Evolutionary conservation across 1,140 invertebrate genomes (phyloP).

Genomic region (Oreohelix idahoensis): DNA sequence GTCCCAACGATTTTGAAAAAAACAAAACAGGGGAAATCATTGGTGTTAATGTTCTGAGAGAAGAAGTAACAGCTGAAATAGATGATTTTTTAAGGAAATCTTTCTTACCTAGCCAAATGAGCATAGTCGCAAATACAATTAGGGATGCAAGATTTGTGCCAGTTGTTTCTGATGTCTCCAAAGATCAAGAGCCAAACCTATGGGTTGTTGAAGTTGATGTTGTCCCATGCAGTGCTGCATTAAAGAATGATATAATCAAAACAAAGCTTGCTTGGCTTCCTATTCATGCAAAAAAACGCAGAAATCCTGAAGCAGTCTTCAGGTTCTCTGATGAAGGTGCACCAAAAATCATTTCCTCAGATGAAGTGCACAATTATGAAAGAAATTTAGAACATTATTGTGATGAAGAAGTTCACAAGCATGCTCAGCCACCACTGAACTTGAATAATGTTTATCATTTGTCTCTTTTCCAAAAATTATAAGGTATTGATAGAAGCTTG

Average conservation of each 20-base stretch:
- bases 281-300: too few species aligned
- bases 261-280: background rate
- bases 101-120: constrained; percentile 33
- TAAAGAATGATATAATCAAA: constrained; percentile 31
- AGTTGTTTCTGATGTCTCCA: constrained; percentile 17
- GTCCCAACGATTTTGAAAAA: background rate
- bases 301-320: constrained; percentile 14
- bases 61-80: constrained; percentile 26
- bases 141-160: constrained; percentile 41
- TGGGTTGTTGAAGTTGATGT: constrained; percentile 46
- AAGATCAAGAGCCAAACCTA: background rate
- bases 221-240: constrained; percentile 12
- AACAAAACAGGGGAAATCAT: constrained; percentile 31
- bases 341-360: background rate
- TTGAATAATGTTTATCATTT: constrained; percentile 52
- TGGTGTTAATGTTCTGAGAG: constrained; percentile 19
- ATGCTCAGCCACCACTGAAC: background rate
- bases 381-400: background rate
- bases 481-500: constrained; percentile 58
- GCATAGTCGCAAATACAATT: constrained; percentile 24
- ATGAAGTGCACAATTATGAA: background rate
- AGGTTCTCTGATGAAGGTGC: constrained; percentile 14
- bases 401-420: constrained; percentile 26
- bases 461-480: constrained; percentile 55
- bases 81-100: constrained; percentile 20